Evolutionary conservation across 1,140 invertebrate species (phyloP).

Genomic region (Calephelis virginiensis): DNA sequence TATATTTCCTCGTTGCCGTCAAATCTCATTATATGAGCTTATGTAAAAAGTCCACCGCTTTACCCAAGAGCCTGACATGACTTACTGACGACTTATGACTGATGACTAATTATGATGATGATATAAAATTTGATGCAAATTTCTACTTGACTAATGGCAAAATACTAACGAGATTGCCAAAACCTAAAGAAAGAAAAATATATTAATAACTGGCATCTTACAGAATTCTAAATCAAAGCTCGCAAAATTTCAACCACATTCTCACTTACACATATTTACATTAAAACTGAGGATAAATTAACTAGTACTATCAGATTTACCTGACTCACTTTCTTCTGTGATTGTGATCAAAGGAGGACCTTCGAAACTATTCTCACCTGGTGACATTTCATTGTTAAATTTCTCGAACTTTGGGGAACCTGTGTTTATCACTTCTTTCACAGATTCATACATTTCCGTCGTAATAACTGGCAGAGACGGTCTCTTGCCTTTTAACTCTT

Average conservation of each 20-base stretch:
- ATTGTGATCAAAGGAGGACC: constrained; percentile 75
- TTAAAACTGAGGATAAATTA: constrained; percentile 54
- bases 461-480: constrained; percentile 66
- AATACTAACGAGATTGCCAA: too few relatives aligned
- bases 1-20: too few relatives aligned
- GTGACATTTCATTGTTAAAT: constrained; percentile 65
- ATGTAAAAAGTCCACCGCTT: too few relatives aligned
- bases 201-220: neutral
- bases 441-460: constrained; percentile 66
- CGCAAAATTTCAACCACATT: constrained; percentile 31
- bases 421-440: constrained; percentile 62
- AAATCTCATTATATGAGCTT: too few relatives aligned
- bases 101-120: too few relatives aligned
- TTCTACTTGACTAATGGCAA: too few relatives aligned
- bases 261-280: constrained; percentile 57
- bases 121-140: too few relatives aligned
- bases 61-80: too few relatives aligned
- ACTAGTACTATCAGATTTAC: constrained; percentile 66
- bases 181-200: too few relatives aligned
- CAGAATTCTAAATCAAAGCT: constrained; percentile 14
- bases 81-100: too few relatives aligned
- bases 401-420: constrained; percentile 73
- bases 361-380: constrained; percentile 52
- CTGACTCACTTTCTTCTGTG: constrained; percentile 69
- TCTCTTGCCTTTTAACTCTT: constrained; percentile 58